Evolutionary conservation across 2,888 invertebrate genomes (phyloP).

Genomic region (Meliscaeva auricollis): DNA sequence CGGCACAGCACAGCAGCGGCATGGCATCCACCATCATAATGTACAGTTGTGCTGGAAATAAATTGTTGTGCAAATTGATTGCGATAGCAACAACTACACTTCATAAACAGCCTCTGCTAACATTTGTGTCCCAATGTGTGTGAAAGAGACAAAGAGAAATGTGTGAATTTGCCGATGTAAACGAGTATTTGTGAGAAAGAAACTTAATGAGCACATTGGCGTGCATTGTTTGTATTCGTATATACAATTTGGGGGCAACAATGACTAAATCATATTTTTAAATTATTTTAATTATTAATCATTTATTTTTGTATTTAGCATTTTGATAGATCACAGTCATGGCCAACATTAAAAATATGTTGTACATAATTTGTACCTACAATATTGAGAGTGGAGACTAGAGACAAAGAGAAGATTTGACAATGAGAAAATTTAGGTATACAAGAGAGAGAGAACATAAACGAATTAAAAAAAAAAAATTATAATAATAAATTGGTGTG

Average conservation of each 20-base stretch:
- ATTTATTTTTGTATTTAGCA: conserved; percentile 31
- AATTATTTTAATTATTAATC: conserved; percentile 25
- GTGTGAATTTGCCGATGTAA: conserved; percentile 18
- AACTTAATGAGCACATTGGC: conserved; percentile 45
- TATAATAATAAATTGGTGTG: conserved; percentile 43
- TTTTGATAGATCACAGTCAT: conserved; percentile 73
- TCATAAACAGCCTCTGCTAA: not conserved
- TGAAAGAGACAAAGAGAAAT: conserved; percentile 28
- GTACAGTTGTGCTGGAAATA: conserved; percentile 48
- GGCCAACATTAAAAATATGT: conserved; percentile 42
- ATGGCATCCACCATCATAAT: not conserved
- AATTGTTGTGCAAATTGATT: conserved; percentile 73
- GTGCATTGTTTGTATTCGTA: conserved; percentile 31
- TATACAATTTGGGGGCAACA: conserved; percentile 15
- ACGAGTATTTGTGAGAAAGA: conserved; percentile 33
- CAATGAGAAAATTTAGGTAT: not conserved
- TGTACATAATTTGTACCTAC: not conserved
- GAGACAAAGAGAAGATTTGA: conserved; percentile 4
- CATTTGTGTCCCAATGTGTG: conserved; percentile 26
- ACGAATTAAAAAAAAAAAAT: conserved; percentile 10
- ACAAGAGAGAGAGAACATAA: conserved; percentile 31
- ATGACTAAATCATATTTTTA: conserved; percentile 14
- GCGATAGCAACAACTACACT: conserved; percentile 45
- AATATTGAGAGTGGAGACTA: not conserved
- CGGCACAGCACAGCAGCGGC: not conserved